These are phyloP conservation scores for Thaumatotibia leucotreta DNA, from an alignment of 1,140 invertebrate species.

Conservation along the genomic window DNA sequence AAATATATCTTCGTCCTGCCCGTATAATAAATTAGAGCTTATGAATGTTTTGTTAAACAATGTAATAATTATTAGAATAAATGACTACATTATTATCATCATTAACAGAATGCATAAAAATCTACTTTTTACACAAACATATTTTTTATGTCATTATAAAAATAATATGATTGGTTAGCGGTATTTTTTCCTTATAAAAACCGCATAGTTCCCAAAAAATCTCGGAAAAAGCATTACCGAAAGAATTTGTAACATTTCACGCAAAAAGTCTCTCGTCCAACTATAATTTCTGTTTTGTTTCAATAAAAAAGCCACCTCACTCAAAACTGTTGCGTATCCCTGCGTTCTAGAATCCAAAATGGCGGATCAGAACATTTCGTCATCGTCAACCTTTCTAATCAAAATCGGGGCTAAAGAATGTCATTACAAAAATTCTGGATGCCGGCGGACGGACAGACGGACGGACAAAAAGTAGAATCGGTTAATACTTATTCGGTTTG, in stretches of 20 bases:
- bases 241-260: neutral
- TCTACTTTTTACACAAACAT: too few relatives aligned
- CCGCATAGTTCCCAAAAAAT: neutral
- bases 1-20: too few relatives aligned
- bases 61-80: neutral
- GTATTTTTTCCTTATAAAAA: neutral
- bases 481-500: slow-evolving; percentile 16
- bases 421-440: slow-evolving; percentile 14
- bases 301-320: neutral
- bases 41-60: too few relatives aligned
- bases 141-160: too few relatives aligned
- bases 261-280: neutral
- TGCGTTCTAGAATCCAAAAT: neutral
- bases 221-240: neutral
- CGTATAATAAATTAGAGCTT: too few relatives aligned
- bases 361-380: neutral
- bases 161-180: neutral
- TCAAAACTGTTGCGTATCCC: neutral
- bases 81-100: neutral
- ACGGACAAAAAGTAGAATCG: slow-evolving; percentile 14
- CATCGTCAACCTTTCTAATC: slow-evolving; percentile 14
- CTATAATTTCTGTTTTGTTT: neutral
- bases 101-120: too few relatives aligned
- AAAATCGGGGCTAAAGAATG: slow-evolving; percentile 7
- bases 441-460: slow-evolving; percentile 2